Base-by-base conservation (phyloP, 2,888 invertebrate genomes). In the Cremastobaeus sp. region DNA sequence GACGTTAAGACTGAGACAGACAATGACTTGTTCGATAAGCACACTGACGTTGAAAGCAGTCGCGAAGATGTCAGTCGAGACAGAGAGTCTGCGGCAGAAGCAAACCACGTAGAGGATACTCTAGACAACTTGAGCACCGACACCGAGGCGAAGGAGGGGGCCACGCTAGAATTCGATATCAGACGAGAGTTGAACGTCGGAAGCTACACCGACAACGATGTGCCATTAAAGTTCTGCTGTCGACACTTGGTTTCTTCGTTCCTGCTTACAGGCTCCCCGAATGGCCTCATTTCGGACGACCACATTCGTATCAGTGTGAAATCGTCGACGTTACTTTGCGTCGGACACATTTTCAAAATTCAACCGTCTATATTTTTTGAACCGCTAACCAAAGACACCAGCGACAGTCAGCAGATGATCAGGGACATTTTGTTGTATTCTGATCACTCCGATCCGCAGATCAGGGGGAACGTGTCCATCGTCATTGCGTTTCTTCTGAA, bases 251-350 rank as follows among this genome's bases (percentile, higher is more conserved):
- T 91, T 11, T 92, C 93, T 6, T 91, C 92, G 62, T 96, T 95
- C 85, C 88, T 96, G 17, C 86, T 96, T 20, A 90, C 91, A 9
- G 95, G 94, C 70, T 76, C 81, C 48, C 85, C 88, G 20, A 91
- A 91, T 3, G 89, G 90, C 1, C 83, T 93, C 45, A 91, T 94
- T 75, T 88, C 93, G 1, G 97, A 97, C 84, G 91, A 92, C 86
- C 89, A 89, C 15, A 93, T 95, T 28, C 90, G 98, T 28, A 96
- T 98, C 21, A 97, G 97, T 65, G 94, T 97, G 0, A 97, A 98
- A 88, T 93, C 95, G 4, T 91, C 97, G 30, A 95, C 97, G 0
- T 85, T 98, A 14, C 92, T 92, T 55, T 96, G 96, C 83, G 86
- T 98, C 15, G 92, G 93, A 0, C 92, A 93, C 77, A 92, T 95